Evolutionary conservation across 2,113 vertebrate genomes (phyloP), one percentile per base, ranked within the genome.

Genomic region (Balaeniceps rex): DNA sequence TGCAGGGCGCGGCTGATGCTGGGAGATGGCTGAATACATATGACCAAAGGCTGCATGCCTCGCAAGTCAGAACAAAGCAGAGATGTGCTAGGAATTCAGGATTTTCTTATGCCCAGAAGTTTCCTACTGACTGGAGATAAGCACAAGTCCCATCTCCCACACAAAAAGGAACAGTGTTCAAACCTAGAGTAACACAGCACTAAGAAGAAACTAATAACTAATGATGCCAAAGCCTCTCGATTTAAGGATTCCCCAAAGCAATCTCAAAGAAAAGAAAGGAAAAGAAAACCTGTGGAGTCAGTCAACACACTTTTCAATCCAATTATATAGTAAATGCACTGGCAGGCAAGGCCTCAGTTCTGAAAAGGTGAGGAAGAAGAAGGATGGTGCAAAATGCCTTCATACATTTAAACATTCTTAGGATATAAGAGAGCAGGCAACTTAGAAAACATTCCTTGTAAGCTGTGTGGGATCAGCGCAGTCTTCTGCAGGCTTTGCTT

Each of bases 331-430:
- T 93, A 96, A 97, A 97, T 89, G 93, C 81, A 91, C 42, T 5
- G 16, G 61, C 36, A 88, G 75, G 77, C 83, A 97, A 92, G 94
- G 96, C 97, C 96, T 95, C 94, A 69, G 68, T 95, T 97, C 95
- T 54, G 22, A 95, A 94, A 87, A 93, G 83, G 95, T 85, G 90
- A 94, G 85, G 91, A 97, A 89, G 94, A 96, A 93, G 77, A 84
- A 81, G 66, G 38, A 93, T 93, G 96, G 95, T 97, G 97, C 88
- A 97, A 97, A 98, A 97, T 91, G 83, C 66, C 95, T 94, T 97
- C 93, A 90, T 61, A 97, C 4, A 75, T 93, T 95, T 97, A 89
- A 96, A 98, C 96, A 98, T 97, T 98, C 96, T 97, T 70, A 98
- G 77, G 86, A 93, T 93, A 92, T 71, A 96, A 94, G 95, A 97